These are phyloP conservation scores for Euplagia quadripunctaria DNA, from an alignment of 2,888 invertebrate species.

Conservation along the genomic window DNA sequence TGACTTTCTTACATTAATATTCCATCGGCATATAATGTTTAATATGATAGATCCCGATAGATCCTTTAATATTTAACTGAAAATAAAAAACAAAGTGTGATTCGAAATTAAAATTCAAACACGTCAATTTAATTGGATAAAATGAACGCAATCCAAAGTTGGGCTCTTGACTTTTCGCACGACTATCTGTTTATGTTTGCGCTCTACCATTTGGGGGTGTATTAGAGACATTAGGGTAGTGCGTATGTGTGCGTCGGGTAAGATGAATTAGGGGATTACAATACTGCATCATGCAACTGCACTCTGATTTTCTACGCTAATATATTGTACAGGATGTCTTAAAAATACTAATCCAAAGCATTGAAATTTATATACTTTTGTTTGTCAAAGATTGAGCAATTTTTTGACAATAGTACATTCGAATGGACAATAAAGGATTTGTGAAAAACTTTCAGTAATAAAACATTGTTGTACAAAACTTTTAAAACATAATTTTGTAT, in stretches of 20 bases:
- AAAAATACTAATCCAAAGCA: conserved; percentile 17
- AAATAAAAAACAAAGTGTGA: not conserved
- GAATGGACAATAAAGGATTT: not conserved
- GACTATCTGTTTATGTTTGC: conserved; percentile 80
- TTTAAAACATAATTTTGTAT: conserved; percentile 46
- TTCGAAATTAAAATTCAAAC: conserved; percentile 22
- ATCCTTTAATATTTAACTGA: not conserved
- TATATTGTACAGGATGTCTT: conserved; percentile 71
- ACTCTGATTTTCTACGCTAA: conserved; percentile 84
- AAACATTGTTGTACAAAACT: conserved; percentile 31
- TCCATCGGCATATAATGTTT: not conserved
- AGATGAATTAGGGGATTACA: conserved; percentile 87
- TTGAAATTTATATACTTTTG: not conserved
- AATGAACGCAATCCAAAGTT: conserved; percentile 56
- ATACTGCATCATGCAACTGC: conserved; percentile 84
- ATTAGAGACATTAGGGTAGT: conserved; percentile 71
- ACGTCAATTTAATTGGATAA: conserved; percentile 60
- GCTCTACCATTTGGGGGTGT: conserved; percentile 76
- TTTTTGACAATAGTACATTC: not conserved
- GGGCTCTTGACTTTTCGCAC: conserved; percentile 85
- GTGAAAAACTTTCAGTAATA: not conserved
- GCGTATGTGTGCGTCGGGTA: conserved; percentile 60
- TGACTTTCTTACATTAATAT: not conserved
- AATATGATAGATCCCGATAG: not conserved
- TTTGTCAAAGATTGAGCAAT: not conserved